Evolutionary conservation across 1,140 invertebrate genomes (phyloP).

Genomic region (Psilanteris sp.): DNA sequence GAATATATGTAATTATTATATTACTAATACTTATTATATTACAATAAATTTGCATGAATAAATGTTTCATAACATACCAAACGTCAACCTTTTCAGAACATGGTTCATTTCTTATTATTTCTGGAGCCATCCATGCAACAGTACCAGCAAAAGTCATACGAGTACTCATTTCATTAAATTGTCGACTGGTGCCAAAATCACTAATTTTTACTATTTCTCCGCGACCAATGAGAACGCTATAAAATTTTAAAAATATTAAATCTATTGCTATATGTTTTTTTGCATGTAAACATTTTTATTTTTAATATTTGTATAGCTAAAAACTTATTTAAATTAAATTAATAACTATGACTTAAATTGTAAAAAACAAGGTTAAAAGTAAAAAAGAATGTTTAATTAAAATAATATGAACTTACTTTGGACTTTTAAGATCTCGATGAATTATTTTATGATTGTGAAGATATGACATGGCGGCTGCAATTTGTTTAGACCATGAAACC

Average conservation of each 20-base stretch:
- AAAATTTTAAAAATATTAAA: too few relatives aligned
- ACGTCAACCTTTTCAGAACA: conserved; percentile 98
- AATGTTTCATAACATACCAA: conserved; percentile 85
- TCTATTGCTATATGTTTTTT: too few relatives aligned
- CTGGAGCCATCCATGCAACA: conserved; percentile 99
- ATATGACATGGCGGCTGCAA: conserved; percentile 97
- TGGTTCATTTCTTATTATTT: conserved; percentile 97
- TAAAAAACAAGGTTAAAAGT: too few relatives aligned
- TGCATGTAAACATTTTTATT: too few relatives aligned
- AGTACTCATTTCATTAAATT: conserved; percentile 96
- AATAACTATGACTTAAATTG: too few relatives aligned
- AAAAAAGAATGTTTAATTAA: too few relatives aligned
- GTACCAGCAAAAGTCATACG: conserved; percentile 99
- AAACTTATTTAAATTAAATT: too few relatives aligned
- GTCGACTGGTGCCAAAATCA: conserved; percentile 97
- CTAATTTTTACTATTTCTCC: conserved; percentile 97
- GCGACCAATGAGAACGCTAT: conserved; percentile 94
- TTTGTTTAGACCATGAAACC: conserved; percentile 96
- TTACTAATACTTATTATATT: too few relatives aligned
- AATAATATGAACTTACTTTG: conserved; percentile 82
- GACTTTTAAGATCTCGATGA: conserved; percentile 97
- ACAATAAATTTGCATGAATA: conserved; percentile 63
- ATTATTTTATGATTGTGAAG: conserved; percentile 98
- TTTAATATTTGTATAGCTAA: too few relatives aligned
- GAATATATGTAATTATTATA: too few relatives aligned